Base-by-base conservation (phyloP, 2,888 invertebrate species). In the Cantharis flavilabris region DNA sequence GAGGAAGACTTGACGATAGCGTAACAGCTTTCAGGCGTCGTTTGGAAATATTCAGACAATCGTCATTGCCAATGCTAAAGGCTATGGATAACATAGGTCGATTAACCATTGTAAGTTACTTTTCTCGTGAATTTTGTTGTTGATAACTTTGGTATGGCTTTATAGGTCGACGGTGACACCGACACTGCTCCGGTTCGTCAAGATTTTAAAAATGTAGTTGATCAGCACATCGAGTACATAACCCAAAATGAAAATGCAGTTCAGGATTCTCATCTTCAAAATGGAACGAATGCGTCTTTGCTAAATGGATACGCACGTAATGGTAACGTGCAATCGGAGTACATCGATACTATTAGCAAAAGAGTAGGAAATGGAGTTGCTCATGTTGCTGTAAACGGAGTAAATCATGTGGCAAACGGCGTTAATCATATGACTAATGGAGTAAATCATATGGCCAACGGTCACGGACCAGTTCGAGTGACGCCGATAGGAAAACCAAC, bases 11-110 rank as follows among this genome's bases (percentile, higher is more conserved):
- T 13, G 97, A 97, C 86, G 97, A 97, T 88, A 95, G 94, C 9
- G 95, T 96, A 23, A 94, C 95, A 9, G 96, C 97, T 0, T 96
- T 97, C 88, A 90, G 96, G 63, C 91, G 95, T 75, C 91, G 97
- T 28, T 89, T 98, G 71, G 96, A 96, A 87, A 91, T 96, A 78
- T 98, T 98, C 89, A 91, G 97, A 0, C 96, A 96, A 84, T 92
- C 94, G 75, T 95, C 96, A 1, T 90, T 98, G 82, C 97, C 97
- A 1, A 96, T 97, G 95, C 90, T 98, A 75, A 97, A 96, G 88
- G 91, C 91, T 1, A 89, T 97, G 88, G 97, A 97, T 85, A 94
- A 93, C 83, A 93, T 94, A 80, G 94, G 93, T 84, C 92, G 97
- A 70, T 90, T 98, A 69, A 93, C 94, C 79, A 97, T 97, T 85